Percentiles rank a stretch among this genome's conserved stretches.
Evolutionary conservation across 2,113 vertebrate genomes (phyloP).

Genomic region (Uria aalge): DNA sequence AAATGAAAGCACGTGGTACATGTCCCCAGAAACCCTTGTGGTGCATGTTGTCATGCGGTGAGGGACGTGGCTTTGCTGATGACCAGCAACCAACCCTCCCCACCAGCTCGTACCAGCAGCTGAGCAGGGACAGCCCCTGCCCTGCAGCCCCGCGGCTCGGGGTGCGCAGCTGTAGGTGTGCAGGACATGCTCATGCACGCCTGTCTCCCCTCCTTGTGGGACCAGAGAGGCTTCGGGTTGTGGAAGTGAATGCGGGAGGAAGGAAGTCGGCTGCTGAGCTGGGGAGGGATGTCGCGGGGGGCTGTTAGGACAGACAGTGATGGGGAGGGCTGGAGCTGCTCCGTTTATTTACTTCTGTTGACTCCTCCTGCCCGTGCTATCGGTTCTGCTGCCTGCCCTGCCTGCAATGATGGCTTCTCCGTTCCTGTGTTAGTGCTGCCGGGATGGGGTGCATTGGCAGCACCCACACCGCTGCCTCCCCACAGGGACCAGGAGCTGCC

Average conservation of each 20-base stretch:
- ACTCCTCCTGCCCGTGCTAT: background rate
- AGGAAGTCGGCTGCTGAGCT: background rate
- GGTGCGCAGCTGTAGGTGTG: background rate
- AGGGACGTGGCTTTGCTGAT: background rate
- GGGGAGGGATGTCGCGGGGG: accelerated
- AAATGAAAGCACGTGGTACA: background rate
- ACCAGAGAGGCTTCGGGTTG: background rate
- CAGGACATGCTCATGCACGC: accelerated
- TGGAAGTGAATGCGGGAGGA: background rate
- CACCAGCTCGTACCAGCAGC: background rate
- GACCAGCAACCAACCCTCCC: too few relatives aligned
- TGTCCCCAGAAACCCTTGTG: background rate
- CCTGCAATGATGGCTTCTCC: background rate
- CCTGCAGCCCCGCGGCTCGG: background rate
- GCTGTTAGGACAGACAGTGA: background rate
- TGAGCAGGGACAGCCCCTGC: background rate
- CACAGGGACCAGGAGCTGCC: background rate
- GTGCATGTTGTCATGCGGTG: background rate
- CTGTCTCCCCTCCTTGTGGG: accelerated
- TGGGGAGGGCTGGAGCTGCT: background rate
- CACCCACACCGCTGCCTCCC: background rate
- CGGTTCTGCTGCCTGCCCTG: background rate
- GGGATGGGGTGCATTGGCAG: background rate
- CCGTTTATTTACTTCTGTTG: background rate
- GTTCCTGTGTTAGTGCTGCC: background rate